Evolutionary conservation across 2,888 invertebrate species (phyloP), one percentile per base, ranked within the genome.

Genomic region (Andrena minutula): DNA sequence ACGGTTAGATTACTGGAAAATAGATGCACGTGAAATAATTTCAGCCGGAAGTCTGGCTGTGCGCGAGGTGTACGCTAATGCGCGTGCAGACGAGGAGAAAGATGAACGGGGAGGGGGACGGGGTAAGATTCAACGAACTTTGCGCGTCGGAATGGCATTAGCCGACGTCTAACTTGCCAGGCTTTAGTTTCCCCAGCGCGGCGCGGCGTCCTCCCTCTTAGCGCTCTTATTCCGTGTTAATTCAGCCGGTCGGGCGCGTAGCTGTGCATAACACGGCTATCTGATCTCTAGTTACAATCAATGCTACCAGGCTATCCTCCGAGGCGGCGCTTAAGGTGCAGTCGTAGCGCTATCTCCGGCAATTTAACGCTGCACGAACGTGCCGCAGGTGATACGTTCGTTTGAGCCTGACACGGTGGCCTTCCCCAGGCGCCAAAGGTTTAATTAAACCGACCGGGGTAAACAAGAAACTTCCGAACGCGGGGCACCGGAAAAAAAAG

Each of bases 211-310:
- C 30, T 47, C 77, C 26, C 32, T 23, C 47, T 53, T 26, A 32
- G 65, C 82, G 35, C 58, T 69, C 82, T 70, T 51, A 68, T 78
- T 75, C 69, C 78, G 47, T 35, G 79, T 65, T 79, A 76, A 83
- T 79, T 84, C 60, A 53, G 49, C 63, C 58, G 66, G 75, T 51
- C 47, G 64, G 63, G 64, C 58, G 47, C 10, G 56, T 60, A 49
- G 49, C 65, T 12, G 32, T n/a, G 79, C 65, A 20, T 64, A 60
- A 71, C 77, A 28, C 32, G 7, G 60, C 28, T 76, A 66, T 73
- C 74, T 23, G 70, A 63, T 82, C 69, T 35, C 30, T 20, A 28
- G 56, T 68, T 70, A 64, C 58, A 70, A 83, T 83, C 83, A 58
- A 83, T 68, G 74, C 41, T 56, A 30, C 56, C 41, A n/a, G 8